These are phyloP conservation scores for Steinernema scapterisci DNA, from an alignment of 2,888 invertebrate species.

Conservation along the genomic window DNA sequence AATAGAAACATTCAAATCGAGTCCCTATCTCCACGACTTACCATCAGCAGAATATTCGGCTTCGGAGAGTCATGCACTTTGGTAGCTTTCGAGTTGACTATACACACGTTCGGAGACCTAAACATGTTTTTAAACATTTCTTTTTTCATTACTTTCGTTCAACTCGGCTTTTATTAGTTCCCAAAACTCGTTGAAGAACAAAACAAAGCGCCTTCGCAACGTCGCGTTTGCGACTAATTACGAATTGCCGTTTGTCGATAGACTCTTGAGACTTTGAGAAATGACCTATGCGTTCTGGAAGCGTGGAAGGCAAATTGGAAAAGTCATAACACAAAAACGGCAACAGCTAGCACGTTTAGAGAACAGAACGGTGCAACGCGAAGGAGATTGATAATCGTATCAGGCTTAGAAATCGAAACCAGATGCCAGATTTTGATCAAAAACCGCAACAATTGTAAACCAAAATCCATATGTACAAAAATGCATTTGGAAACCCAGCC, in stretches of 20 bases:
- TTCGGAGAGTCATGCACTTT: constrained; percentile 66
- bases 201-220: constrained; percentile 5
- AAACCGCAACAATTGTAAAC: too few species aligned
- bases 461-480: too few species aligned
- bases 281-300: background rate
- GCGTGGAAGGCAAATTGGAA: background rate
- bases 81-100: constrained; percentile 64
- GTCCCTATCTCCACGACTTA: constrained; percentile 1
- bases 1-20: constrained; percentile 4
- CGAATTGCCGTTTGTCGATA: background rate
- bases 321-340: background rate
- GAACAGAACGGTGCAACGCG: too few species aligned
- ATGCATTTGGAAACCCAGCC: too few species aligned
- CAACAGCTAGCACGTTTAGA: background rate
- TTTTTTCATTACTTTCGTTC: background rate
- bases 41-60: constrained; percentile 65
- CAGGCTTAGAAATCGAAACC: too few species aligned
- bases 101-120: constrained; percentile 64
- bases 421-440: too few species aligned
- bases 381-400: too few species aligned
- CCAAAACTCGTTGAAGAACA: constrained; percentile 8
- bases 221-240: background rate
- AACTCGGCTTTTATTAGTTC: constrained; percentile 1
- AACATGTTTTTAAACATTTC: background rate
- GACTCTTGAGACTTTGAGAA: background rate